These are phyloP conservation scores for Ceratothoa steindachneri DNA, from an alignment of 2,888 invertebrate species.

Conservation along the genomic window DNA sequence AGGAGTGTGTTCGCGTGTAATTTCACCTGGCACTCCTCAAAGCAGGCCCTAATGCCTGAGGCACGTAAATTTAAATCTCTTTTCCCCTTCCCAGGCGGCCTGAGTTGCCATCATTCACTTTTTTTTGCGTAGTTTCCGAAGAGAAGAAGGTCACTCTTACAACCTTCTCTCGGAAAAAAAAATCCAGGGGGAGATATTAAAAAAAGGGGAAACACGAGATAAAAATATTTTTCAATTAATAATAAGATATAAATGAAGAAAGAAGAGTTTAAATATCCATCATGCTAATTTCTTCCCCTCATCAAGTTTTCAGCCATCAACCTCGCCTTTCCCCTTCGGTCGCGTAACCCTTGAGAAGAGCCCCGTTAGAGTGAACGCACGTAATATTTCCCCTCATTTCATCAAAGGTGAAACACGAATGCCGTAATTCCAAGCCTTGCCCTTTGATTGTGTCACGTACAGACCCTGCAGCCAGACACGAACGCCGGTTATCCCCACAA, in stretches of 20 bases:
- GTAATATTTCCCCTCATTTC: background rate
- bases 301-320: background rate
- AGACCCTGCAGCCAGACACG: no score
- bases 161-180: no score
- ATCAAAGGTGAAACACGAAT: no score
- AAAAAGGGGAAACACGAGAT: background rate
- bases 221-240: background rate
- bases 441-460: no score
- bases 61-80: background rate
- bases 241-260: background rate
- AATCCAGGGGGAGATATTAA: no score
- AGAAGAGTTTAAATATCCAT: background rate
- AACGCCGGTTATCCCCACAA: no score
- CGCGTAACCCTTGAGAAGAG: background rate
- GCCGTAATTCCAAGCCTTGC: no score
- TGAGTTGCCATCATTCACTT: background rate
- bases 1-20: background rate
- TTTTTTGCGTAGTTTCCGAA: no score
- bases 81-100: background rate
- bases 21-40: background rate
- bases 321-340: background rate
- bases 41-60: background rate
- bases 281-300: background rate
- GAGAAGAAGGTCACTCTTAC: no score
- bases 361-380: background rate